Evolutionary conservation across 2,888 invertebrate species (phyloP), one percentile per base, ranked within the genome.

Genomic region (Parasteatoda lunata): DNA sequence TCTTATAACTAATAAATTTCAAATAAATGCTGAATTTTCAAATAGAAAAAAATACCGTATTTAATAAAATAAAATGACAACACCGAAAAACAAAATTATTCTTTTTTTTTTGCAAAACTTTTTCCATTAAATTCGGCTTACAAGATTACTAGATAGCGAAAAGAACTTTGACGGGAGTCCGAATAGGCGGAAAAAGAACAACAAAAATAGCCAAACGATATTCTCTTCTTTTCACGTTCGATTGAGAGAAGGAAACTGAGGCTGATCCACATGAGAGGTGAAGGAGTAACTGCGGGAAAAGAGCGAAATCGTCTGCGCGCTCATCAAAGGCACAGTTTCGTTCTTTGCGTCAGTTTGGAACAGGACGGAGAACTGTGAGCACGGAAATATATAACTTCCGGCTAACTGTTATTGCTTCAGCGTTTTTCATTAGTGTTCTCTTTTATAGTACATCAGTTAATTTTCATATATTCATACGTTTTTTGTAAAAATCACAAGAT

Each of bases 81-180:
- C n/a, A n/a, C n/a, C n/a, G n/a, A n/a, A n/a, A n/a, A n/a, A n/a
- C n/a, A n/a, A n/a, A n/a, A n/a, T n/a, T n/a, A n/a, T n/a, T n/a
- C n/a, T n/a, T n/a, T n/a, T n/a, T 30, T 30, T 30, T 30, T 30
- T 30, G 30, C 30, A 30, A 30, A 30, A 30, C 30, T 30, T 59
- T 59, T 59, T n/a, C 59, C 59, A 59, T 59, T n/a, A 59, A 59
- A 59, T n/a, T 59, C 59, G n/a, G n/a, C 59, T 59, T 59, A 59
- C 59, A 59, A n/a, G 59, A 59, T 59, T 59, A 59, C 59, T 8
- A 59, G 4, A n/a, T n/a, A 59, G 59, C 11, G 59, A 8, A n/a
- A 59, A 59, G 59, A 4, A 59, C n/a, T 59, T 8, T 4, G 59
- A 13, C 59, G 11, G 11, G 59, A 13, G 59, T 59, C 59, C 59